Percentiles rank a stretch among this genome's conserved stretches.
Conservation (phyloP, 64 coral and sea anemone species). For the Stichodactyla helianthus region DNA sequence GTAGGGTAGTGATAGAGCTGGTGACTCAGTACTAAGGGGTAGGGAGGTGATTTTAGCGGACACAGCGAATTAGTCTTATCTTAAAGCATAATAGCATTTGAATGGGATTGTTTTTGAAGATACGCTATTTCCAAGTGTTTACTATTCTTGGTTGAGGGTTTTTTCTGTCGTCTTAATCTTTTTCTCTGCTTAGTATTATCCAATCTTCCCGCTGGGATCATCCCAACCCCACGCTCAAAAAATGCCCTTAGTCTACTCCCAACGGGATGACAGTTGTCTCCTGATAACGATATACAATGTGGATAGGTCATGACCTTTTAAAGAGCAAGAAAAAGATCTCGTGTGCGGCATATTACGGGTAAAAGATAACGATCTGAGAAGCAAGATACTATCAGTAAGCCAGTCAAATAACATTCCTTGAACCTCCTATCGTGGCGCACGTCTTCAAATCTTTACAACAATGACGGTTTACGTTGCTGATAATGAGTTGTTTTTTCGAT, state of each 20-base stretch:
- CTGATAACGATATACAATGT: background rate
- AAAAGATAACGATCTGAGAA: background rate
- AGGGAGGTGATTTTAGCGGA: too few relatives aligned
- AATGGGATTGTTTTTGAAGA: too few relatives aligned
- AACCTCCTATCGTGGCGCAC: background rate
- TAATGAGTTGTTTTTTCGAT: background rate
- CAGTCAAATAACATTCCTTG: background rate
- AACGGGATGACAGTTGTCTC: background rate
- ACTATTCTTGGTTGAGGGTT: background rate
- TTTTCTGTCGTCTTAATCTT: background rate
- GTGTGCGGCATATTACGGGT: background rate
- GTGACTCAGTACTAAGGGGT: too few relatives aligned
- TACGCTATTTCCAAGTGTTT: too few relatives aligned
- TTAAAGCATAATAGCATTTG: too few relatives aligned
- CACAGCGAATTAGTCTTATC: too few relatives aligned
- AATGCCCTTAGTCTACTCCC: background rate
- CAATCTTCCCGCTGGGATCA: too few relatives aligned
- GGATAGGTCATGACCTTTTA: background rate
- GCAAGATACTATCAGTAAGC: background rate
- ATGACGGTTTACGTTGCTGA: background rate
- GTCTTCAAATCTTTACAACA: background rate
- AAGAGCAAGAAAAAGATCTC: background rate
- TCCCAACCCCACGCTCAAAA: too few relatives aligned
- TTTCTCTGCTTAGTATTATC: too few relatives aligned
- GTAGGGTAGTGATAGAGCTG: background rate